A percentile compares a stretch with the other conserved stretches of the same genome.
These are phyloP conservation scores for Crematogaster levior DNA, from an alignment of 2,888 invertebrate species.

Conservation along the genomic window DNA sequence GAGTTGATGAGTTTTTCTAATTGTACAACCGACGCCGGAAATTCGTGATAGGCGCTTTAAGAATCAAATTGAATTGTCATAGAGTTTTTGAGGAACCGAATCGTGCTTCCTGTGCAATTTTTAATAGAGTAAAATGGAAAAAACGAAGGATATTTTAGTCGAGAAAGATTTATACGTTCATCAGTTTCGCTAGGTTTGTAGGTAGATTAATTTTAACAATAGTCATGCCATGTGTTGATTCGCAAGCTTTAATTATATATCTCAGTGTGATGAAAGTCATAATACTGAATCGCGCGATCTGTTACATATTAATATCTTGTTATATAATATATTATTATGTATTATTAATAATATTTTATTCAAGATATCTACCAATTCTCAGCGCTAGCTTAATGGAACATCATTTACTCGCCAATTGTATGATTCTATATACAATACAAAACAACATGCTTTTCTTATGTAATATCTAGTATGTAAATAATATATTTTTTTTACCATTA, in stretches of 20 bases:
- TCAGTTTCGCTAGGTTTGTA: constrained; percentile 13
- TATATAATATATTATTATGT: neutral
- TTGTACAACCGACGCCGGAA: constrained; percentile 62
- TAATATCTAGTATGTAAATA: neutral
- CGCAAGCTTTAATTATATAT: constrained; percentile 24
- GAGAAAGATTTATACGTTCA: neutral
- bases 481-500: neutral
- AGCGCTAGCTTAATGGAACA: neutral
- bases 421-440: neutral
- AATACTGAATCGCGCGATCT: neutral
- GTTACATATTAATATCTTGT: neutral
- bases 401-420: neutral
- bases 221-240: neutral
- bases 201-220: constrained; percentile 27
- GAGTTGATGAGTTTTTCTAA: neutral
- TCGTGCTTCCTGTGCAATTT: constrained; percentile 33
- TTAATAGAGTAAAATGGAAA: neutral
- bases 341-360: no score
- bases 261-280: neutral
- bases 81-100: constrained; percentile 5
- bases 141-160: neutral
- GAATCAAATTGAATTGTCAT: neutral
- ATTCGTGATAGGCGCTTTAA: neutral
- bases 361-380: neutral
- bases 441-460: neutral